These are phyloP conservation scores for Mirounga angustirostris DNA, from an alignment of 2,113 vertebrate genomes.

Conservation along the genomic window DNA sequence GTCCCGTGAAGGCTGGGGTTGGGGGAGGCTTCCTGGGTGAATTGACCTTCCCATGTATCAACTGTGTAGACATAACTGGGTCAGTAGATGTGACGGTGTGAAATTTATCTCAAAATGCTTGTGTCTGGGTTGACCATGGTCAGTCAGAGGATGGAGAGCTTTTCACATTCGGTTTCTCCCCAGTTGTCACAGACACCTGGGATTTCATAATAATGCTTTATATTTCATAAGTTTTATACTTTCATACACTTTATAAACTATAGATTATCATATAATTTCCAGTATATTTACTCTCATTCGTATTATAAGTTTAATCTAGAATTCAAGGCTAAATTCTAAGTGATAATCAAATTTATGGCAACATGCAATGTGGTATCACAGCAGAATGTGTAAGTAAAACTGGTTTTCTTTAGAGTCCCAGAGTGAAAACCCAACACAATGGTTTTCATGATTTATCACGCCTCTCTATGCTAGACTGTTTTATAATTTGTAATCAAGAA, in stretches of 20 bases:
- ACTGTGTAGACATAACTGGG: neutral
- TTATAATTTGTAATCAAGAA: neutral
- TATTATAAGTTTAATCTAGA: neutral
- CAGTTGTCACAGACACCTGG: neutral
- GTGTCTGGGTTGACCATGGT: neutral
- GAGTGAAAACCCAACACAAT: neutral
- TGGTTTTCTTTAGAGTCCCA: neutral
- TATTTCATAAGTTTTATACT: neutral
- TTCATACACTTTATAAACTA: neutral
- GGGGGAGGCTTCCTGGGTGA: neutral
- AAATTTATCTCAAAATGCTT: conserved; percentile 4
- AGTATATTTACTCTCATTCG: neutral
- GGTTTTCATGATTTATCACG: neutral
- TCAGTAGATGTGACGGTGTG: neutral
- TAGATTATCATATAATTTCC: neutral
- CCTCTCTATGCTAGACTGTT: neutral
- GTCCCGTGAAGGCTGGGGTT: neutral
- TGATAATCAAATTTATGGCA: neutral
- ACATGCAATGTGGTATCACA: neutral
- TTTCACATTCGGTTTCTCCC: neutral
- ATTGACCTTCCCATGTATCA: neutral
- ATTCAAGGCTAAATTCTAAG: conserved; percentile 1
- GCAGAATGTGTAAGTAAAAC: neutral
- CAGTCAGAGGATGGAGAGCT: neutral
- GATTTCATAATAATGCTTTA: neutral